phyloP scores from a whole-genome alignment of 2,888 invertebrate genomes.

The Phyto melanocephala region DNA sequence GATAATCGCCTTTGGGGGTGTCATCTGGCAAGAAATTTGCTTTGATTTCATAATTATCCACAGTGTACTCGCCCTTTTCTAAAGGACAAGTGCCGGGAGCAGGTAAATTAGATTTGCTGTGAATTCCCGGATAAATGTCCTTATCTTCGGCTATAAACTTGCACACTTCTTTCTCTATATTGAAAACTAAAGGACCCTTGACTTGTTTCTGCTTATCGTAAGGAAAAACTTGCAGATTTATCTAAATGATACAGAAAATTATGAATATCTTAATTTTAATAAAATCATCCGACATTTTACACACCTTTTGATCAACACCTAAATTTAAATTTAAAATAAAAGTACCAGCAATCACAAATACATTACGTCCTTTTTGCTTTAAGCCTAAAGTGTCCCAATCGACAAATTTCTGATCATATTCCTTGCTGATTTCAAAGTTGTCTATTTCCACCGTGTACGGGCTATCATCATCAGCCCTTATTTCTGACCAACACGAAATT shows the following conservation, averaged over 20 bases:
- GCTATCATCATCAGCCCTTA: neutral
- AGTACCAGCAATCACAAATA: slow-evolving; percentile 69
- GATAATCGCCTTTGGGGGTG: slow-evolving; percentile 71
- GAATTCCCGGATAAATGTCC: slow-evolving; percentile 69
- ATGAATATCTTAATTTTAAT: neutral
- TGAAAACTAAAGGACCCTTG: slow-evolving; percentile 63
- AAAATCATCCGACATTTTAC: neutral
- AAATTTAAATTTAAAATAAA: slow-evolving; percentile 69
- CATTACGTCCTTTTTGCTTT: slow-evolving; percentile 70
- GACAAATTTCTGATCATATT: slow-evolving; percentile 69
- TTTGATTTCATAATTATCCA: slow-evolving; percentile 70
- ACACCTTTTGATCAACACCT: slow-evolving; percentile 66
- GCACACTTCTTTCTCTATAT: slow-evolving; percentile 69
- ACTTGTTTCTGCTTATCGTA: slow-evolving; percentile 9
- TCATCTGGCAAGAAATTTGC: slow-evolving; percentile 69
- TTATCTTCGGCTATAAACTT: slow-evolving; percentile 69
- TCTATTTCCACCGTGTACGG: slow-evolving; percentile 69
- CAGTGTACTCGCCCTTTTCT: slow-evolving; percentile 69
- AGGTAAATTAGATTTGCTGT: slow-evolving; percentile 69
- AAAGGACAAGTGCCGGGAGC: slow-evolving; percentile 69
- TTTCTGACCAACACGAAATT: neutral
- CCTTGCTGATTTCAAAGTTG: slow-evolving; percentile 67
- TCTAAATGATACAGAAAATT: slow-evolving; percentile 7
- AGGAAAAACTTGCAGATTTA: slow-evolving; percentile 42
- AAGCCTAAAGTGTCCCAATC: slow-evolving; percentile 72